phyloP scores from a whole-genome alignment of 1,140 invertebrate species.

The Cyclargus thomasi region DNA sequence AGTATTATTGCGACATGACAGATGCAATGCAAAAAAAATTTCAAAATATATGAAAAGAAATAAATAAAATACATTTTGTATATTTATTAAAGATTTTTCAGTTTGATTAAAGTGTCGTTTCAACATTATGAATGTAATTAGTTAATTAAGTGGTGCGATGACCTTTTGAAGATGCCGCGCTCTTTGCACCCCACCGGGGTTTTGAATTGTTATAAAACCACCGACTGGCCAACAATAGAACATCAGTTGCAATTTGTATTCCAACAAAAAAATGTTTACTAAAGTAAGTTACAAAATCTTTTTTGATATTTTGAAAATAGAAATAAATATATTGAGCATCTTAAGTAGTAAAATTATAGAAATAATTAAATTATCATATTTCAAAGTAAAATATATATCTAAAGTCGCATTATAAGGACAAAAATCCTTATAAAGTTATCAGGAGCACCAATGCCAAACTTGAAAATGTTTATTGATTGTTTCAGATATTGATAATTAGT shows the following conservation, averaged over 20 bases:
- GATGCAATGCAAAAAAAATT: too few species aligned
- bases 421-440: too few species aligned
- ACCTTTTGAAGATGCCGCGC: conserved; percentile 48
- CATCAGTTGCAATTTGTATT: conserved; percentile 57
- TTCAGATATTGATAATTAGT: conserved; percentile 58
- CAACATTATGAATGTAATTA: conserved; percentile 17
- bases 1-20: too few species aligned
- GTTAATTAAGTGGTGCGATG: conserved; percentile 34
- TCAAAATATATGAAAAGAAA: too few species aligned
- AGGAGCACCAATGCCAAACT: too few species aligned
- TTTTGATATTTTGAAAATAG: too few species aligned
- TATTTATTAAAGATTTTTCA: not conserved
- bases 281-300: conserved; percentile 62
- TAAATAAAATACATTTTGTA: too few species aligned
- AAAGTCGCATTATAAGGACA: not conserved
- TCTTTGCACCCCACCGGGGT: conserved; percentile 55
- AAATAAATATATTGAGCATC: too few species aligned
- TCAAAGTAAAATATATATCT: not conserved
- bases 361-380: not conserved
- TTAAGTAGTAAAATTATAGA: not conserved
- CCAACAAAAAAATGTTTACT: conserved; percentile 59
- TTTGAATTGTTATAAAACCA: conserved; percentile 68
- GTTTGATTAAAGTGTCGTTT: not conserved
- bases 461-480: conserved; percentile 18
- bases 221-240: conserved; percentile 50